These are phyloP conservation scores for Microdon myrmicae DNA, from an alignment of 2,888 invertebrate genomes.

Conservation along the genomic window DNA sequence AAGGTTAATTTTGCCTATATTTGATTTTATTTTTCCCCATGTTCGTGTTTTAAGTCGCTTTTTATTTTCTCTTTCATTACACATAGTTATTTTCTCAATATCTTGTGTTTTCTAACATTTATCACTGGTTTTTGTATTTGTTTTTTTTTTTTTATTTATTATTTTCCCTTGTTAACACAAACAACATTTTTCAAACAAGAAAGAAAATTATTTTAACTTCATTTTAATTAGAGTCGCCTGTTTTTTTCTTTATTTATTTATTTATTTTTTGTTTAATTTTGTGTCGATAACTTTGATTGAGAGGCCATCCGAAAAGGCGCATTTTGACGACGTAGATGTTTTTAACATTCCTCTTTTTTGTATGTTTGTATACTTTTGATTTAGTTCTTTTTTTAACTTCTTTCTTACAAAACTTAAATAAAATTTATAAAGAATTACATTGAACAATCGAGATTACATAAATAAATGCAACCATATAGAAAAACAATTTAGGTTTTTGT, in stretches of 20 bases:
- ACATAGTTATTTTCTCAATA: slow-evolving; percentile 7
- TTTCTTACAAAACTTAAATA: slow-evolving; percentile 5
- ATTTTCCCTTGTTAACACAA: too few species aligned
- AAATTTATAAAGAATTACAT: slow-evolving; percentile 17
- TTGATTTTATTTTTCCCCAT: slow-evolving; percentile 38
- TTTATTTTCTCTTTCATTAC: slow-evolving; percentile 5
- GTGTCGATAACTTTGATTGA: slow-evolving; percentile 19
- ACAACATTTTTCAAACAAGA: too few species aligned
- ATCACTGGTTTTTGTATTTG: slow-evolving; percentile 35
- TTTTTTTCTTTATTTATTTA: slow-evolving; percentile 6
- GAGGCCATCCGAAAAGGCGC: slow-evolving; percentile 44
- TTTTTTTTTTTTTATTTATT: slow-evolving; percentile 26
- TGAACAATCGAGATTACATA: too few species aligned
- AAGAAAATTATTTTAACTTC: slow-evolving; percentile 28
- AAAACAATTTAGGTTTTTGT: too few species aligned
- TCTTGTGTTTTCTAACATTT: slow-evolving; percentile 30
- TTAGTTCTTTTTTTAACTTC: not conserved
- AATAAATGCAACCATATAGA: too few species aligned
- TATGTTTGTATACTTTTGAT: not conserved
- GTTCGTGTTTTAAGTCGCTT: slow-evolving; percentile 20
- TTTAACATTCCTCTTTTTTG: slow-evolving; percentile 14
- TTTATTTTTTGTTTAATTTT: slow-evolving; percentile 7
- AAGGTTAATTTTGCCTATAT: slow-evolving; percentile 28
- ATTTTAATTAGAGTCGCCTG: too few species aligned
- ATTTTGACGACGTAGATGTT: slow-evolving; percentile 20